Conservation (phyloP, 2,888 invertebrate genomes). For the Arrhopalites spinosus region DNA sequence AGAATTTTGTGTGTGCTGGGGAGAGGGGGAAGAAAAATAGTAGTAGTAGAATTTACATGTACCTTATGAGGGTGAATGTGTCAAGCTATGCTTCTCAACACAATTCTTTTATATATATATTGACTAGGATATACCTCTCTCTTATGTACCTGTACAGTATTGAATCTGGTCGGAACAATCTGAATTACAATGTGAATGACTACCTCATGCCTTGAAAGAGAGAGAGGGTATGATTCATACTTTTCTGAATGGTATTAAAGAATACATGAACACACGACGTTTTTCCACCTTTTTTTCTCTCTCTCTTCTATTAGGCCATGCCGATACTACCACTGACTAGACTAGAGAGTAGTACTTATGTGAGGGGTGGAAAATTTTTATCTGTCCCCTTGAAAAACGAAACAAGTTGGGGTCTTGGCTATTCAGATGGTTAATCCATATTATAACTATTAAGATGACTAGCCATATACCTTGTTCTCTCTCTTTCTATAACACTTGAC, state of each 20-base stretch:
- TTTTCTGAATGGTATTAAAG: too few species aligned
- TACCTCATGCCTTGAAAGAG: background rate
- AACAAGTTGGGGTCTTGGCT: too few species aligned
- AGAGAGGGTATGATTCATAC: too few species aligned
- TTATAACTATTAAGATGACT: too few species aligned
- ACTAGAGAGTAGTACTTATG: background rate
- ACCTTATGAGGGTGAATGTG: background rate
- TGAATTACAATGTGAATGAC: background rate
- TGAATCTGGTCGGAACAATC: background rate
- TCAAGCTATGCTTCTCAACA: too few species aligned
- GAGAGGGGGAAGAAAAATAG: background rate
- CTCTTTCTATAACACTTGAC: constrained; percentile 3
- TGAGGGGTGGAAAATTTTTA: constrained; percentile 4
- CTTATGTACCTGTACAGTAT: background rate
- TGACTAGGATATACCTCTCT: background rate
- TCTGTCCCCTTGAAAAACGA: background rate
- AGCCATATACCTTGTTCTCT: background rate
- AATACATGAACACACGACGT: background rate
- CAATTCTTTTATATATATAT: background rate
- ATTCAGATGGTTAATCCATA: too few species aligned
- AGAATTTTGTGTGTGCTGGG: background rate
- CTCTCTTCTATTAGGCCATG: background rate
- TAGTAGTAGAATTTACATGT: background rate
- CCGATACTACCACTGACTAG: constrained; percentile 8
- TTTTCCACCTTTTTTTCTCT: background rate